phyloP scores from a whole-genome alignment of 2,797 vertebrate species.

The Spinus olivaceus region DNA sequence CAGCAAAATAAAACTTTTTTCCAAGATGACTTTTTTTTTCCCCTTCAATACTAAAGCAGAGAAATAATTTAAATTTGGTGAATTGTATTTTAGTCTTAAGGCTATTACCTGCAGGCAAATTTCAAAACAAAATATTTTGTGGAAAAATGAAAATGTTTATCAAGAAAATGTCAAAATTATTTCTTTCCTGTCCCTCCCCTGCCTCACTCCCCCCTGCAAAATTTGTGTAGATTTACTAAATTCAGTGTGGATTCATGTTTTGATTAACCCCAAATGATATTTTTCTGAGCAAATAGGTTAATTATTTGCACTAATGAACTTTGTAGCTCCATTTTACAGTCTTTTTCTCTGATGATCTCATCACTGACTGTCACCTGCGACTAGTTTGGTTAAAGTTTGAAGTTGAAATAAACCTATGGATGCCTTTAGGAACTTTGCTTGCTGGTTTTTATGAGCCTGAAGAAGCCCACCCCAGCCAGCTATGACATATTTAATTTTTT shows the following conservation, averaged over 20 bases:
- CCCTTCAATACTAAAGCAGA: neutral
- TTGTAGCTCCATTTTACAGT: neutral
- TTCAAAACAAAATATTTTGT: neutral
- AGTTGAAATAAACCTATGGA: neutral
- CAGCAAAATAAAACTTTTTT: neutral
- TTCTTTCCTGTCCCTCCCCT: neutral
- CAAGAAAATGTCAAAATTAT: neutral
- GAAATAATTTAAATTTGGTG: neutral
- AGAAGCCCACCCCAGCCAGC: neutral
- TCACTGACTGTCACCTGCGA: neutral
- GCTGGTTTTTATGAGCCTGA: neutral
- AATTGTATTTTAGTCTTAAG: neutral
- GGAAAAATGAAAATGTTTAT: neutral
- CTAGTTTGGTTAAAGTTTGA: neutral
- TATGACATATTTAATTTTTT: neutral
- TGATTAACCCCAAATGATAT: neutral
- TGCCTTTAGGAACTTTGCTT: neutral
- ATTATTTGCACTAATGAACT: neutral
- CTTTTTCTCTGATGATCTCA: neutral
- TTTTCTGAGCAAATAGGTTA: neutral
- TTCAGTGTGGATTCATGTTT: neutral
- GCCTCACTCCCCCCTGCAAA: accelerated
- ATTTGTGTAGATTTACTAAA: neutral
- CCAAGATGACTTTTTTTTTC: neutral
- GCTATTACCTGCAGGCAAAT: neutral